Conservation (phyloP, 2,113 vertebrate species). For the Andinoacara biseriatus region DNA sequence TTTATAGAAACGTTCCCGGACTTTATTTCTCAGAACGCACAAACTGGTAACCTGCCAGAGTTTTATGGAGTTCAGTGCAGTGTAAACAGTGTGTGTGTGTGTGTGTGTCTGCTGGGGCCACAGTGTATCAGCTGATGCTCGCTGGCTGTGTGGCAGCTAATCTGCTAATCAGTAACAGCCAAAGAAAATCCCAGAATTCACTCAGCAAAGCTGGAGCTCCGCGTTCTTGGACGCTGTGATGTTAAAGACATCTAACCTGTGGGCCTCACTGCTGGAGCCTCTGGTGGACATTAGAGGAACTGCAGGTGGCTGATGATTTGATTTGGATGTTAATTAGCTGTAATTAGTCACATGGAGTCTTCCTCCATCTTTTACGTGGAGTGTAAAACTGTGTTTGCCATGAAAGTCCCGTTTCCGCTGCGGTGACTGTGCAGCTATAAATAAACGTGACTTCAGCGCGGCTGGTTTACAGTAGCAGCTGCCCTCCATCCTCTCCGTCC, state of each 20-base stretch:
- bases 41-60: background rate
- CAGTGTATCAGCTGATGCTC: background rate
- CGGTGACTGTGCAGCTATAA: constrained; percentile 26
- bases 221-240: background rate
- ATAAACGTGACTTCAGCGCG: constrained; percentile 40
- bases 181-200: too few relatives aligned
- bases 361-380: background rate
- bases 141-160: background rate
- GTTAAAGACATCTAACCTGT: background rate
- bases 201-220: background rate
- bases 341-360: background rate
- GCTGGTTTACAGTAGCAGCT: constrained; percentile 55
- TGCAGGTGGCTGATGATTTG: background rate
- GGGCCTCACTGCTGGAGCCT: background rate
- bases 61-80: background rate
- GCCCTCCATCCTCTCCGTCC: constrained; percentile 14
- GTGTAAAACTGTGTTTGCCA: background rate
- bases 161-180: background rate
- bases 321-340: background rate
- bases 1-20: constrained; percentile 21
- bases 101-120: background rate
- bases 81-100: background rate
- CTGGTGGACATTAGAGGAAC: background rate
- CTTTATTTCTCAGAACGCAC: constrained; percentile 4
- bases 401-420: background rate